These are phyloP conservation scores for Macropodus opercularis DNA, from an alignment of 2,797 vertebrate genomes.

Conservation along the genomic window DNA sequence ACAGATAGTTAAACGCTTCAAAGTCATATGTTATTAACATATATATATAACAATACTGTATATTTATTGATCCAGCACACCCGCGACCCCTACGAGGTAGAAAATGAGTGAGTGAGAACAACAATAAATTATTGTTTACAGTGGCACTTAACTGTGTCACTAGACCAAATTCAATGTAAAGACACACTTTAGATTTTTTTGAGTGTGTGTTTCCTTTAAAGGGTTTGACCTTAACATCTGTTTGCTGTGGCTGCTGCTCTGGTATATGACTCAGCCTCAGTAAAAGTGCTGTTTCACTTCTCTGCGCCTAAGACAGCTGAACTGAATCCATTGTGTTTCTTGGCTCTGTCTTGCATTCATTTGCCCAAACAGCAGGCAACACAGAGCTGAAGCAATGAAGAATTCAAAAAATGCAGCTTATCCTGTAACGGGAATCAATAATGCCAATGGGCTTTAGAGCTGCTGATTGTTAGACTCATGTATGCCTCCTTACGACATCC, in stretches of 20 bases:
- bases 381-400: conserved; percentile 1
- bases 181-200: not conserved
- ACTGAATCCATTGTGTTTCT: conserved; percentile 30
- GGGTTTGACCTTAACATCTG: conserved; percentile 3
- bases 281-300: conserved; percentile 36
- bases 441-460: not conserved
- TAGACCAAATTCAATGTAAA: not conserved
- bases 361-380: conserved; percentile 9
- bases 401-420: not conserved
- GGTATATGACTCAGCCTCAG: conserved; percentile 12
- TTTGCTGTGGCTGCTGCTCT: not conserved
- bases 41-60: too few relatives aligned
- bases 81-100: too few relatives aligned
- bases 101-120: not conserved
- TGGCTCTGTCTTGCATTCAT: conserved; percentile 23
- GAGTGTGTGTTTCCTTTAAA: not conserved
- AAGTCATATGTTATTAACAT: too few relatives aligned
- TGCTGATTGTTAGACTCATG: not conserved
- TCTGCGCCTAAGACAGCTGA: conserved; percentile 13
- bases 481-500: not conserved
- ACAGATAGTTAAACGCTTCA: too few relatives aligned
- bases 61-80: too few relatives aligned
- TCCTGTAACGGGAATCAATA: not conserved
- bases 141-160: not conserved
- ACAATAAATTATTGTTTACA: not conserved